Base-by-base conservation (phyloP, 2,113 vertebrate species). In the Gobiocypris rarus region DNA sequence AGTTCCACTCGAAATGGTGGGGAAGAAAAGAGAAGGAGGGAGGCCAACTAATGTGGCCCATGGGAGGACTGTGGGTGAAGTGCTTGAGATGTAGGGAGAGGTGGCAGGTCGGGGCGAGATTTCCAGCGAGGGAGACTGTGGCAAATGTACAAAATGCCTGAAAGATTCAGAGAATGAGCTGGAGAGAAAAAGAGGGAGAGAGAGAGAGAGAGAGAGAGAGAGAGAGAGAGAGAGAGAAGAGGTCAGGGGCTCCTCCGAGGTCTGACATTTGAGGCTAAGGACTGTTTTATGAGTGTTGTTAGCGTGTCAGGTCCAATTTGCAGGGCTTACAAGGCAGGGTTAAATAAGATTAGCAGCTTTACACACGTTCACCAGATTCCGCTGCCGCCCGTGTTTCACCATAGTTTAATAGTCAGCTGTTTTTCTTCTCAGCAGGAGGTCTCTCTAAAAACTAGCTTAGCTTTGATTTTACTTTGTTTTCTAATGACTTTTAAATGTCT, bases 291-390 rank as follows among this genome's bases (percentile, higher is more conserved):
- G 93, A 92, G 94, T 93, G 92, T 93, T 91, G 94, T 94, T 91
- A 91, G 93, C 89, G 70, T 94, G 95, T 96, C 96, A 93, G 89
- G 92, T 94, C 94, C 94, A 91, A 96, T 96, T 95, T 95, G 94
- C 93, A 52, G 88, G 78, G 87, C 83, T 94, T 94, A 95, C 94
- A 94, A 93, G 94, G 94, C 93, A 92, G 93, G 94, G 94, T 94
- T 95, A 95, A 96, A 96, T 92, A 93, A 95, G 96, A 96, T 96
- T 96, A 96, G 93, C 93, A 92, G 95, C 93, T 93, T 94, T 92
- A 92, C 92, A 91, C 93, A 89, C 90, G 94, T 95, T 94, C 94
- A 94, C 93, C 95, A 93, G 93, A 91, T 89, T 83, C 92, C 87
- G 83, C 93, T 74, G 92, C 92, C 90, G 91, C 91, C 91, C 86